Base-by-base conservation (phyloP, 2,888 invertebrate species). In the Gonocerus acuteangulatus region DNA sequence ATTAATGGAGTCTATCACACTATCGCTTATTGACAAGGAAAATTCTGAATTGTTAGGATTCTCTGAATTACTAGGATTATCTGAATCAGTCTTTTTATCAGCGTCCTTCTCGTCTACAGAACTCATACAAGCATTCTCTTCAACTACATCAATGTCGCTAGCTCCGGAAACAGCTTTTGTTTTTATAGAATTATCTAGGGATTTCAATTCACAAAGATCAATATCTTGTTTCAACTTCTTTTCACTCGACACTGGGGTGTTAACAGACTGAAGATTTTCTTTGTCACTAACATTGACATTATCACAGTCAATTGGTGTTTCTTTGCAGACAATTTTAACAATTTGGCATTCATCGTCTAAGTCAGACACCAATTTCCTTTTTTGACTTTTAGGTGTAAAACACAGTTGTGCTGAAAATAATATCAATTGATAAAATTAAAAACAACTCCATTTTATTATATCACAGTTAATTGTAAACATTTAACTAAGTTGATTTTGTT, bases 341-440 rank as follows among this genome's bases (percentile, higher is more conserved):
- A 27, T 42, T 56, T 60, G 62, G 19, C 49, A 34, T 42, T 73
- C 75, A 1, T 48, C 61, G 34, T 13, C 45, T 2, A 44, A 13
- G n/a, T 62, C 61, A 21, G 48, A 48, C 11, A 22, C 44, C 21
- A 59, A 23, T 39, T 59, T 59, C 32, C 59, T 61, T 51, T 61
- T 61, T 27, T 64, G 52, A 18, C 61, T 61, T 54, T 47, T 61
- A 11, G 52, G 19, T 2, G 45, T 32, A 54, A 61, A 61, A 18
- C 39, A 32, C 45, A 61, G 45, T 44, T 61, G 61, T 21, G 61
- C 61, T 61, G 39, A 13, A 61, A 61, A 27, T 27, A 27, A 6
- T n/a, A n/a, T n/a, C n/a, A n/a, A n/a, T n/a, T n/a, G 9, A 36
- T 13, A 39, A 60, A 60, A 39, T 15, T 42, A 52, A 15, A 34